Base-by-base conservation (phyloP, 2,113 vertebrate genomes). In the Hylia prasina region DNA sequence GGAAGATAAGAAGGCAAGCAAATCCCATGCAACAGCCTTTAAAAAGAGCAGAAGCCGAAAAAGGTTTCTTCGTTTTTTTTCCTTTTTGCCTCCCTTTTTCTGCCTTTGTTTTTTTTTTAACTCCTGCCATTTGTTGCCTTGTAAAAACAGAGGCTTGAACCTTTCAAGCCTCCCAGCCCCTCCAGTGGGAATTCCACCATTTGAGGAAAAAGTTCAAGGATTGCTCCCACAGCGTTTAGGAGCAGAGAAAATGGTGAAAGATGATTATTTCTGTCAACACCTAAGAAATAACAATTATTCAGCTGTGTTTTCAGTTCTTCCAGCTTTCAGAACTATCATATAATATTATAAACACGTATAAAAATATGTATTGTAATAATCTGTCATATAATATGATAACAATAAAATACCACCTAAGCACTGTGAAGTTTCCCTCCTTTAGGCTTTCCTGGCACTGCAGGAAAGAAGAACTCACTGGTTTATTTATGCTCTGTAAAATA, bases 111-210 rank as follows among this genome's bases (percentile, higher is more conserved):
- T 56, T 54, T 79, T 25, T 25, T 39, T 15, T 20, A 27, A 69
- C 73, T 44, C 2, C 64, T 73, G 54, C 85, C 94, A 88, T 95
- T 96, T 97, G 92, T 94, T 93, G 39, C 39, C 82, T 90, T 86
- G 64, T 84, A 48, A 91, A 96, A 96, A 94, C 58, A 92, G 61
- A 45, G 63, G 24, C 47, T 37, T 27, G 22, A 88, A 81, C 44
- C 54, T 92, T 80, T 82, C 80, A 54, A 89, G 47, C 78, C 65
- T 27, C 84, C 24, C 81, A 87, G 22, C 8, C 54, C 14, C 22
- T 89, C 93, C 60, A 4, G 68, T 21, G 79, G 82, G 94, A 95
- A 94, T 92, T 90, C 54, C 76, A 90, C 63, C 6, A 0, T 80
- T 54, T 86, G 68, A 91, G 54, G 86, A 86, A 86, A 89, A 94